A percentile compares a stretch with the other conserved stretches of the same genome.
Evolutionary conservation across 2,888 invertebrate species (phyloP).

Genomic region (Hydroisotoma schaefferi): DNA sequence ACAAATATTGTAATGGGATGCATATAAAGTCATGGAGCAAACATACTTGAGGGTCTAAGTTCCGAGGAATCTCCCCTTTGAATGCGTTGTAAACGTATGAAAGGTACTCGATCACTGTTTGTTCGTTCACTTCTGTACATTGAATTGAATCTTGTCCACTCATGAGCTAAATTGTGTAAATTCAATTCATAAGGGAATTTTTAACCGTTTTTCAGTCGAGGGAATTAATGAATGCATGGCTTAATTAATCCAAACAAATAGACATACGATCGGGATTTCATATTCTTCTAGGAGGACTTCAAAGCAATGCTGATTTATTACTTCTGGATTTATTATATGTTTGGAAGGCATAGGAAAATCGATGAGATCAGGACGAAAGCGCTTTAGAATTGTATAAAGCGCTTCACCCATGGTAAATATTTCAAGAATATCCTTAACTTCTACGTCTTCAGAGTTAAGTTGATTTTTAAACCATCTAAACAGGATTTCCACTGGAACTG

Average conservation of each 20-base stretch:
- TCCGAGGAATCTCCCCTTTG: slow-evolving; percentile 37
- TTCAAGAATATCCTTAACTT: slow-evolving; percentile 33
- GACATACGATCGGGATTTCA: slow-evolving; percentile 22
- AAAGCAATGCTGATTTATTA: slow-evolving; percentile 42
- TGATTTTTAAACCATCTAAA: slow-evolving; percentile 40
- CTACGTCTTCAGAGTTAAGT: slow-evolving; percentile 19
- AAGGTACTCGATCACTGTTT: slow-evolving; percentile 30
- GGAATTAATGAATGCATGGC: no score
- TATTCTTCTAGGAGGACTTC: slow-evolving; percentile 44
- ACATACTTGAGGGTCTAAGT: no score
- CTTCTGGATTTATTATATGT: slow-evolving; percentile 30
- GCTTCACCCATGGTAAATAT: slow-evolving; percentile 37
- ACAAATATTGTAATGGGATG: no score
- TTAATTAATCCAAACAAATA: not conserved
- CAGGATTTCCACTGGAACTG: slow-evolving; percentile 27
- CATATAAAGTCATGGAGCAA: no score
- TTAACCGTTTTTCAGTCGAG: not conserved
- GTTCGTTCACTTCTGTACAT: slow-evolving; percentile 18
- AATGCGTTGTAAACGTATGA: slow-evolving; percentile 40
- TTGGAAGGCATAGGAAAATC: slow-evolving; percentile 36
- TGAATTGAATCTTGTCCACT: slow-evolving; percentile 23
- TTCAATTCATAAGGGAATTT: not conserved
- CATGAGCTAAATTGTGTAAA: slow-evolving; percentile 11
- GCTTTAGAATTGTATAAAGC: slow-evolving; percentile 35
- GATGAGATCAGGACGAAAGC: slow-evolving; percentile 45